Conservation (phyloP, 2,113 vertebrate genomes). For the Donacobius atricapilla region DNA sequence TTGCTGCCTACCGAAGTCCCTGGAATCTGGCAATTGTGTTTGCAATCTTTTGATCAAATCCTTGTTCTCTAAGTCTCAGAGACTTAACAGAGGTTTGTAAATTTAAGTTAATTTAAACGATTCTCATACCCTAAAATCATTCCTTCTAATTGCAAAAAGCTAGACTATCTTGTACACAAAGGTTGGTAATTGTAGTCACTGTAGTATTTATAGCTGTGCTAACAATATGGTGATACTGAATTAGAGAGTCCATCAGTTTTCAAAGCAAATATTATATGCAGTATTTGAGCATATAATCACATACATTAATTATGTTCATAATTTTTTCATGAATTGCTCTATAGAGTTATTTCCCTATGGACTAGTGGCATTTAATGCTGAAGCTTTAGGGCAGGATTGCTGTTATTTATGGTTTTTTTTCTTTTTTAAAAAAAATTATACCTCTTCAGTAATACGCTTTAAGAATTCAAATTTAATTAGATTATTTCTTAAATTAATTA, state of each 20-base stretch:
- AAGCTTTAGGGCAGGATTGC: background rate
- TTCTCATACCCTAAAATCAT: background rate
- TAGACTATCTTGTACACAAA: background rate
- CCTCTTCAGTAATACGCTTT: background rate
- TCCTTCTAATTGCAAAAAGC: background rate
- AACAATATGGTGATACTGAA: background rate
- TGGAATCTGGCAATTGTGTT: background rate
- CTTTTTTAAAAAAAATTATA: background rate
- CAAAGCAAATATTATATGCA: background rate
- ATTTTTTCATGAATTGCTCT: background rate
- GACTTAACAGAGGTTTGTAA: background rate
- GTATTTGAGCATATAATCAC: background rate
- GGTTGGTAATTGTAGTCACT: background rate
- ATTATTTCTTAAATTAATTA: background rate
- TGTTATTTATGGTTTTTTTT: background rate
- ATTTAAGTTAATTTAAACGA: background rate
- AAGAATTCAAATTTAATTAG: background rate
- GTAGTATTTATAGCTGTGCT: background rate
- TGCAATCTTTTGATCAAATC: background rate
- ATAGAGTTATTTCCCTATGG: background rate
- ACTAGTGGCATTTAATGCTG: background rate
- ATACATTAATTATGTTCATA: background rate
- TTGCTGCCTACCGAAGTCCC: background rate
- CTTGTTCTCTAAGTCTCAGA: background rate
- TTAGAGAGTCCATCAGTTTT: background rate